phyloP scores from a whole-genome alignment of 2,113 vertebrate species.

The Amphiprion ocellaris region DNA sequence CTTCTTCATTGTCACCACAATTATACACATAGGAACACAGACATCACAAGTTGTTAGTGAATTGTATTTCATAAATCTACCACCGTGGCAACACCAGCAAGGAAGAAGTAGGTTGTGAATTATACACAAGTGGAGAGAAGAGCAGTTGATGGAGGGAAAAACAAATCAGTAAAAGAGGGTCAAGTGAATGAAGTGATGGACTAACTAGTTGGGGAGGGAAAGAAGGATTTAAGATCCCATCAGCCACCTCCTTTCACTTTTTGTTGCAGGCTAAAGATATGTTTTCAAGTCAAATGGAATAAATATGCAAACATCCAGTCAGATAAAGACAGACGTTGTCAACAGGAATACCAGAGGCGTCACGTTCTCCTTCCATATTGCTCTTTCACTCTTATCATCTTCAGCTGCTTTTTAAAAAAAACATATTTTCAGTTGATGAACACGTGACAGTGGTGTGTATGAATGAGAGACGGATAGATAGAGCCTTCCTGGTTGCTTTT shows the following conservation, averaged over 20 bases:
- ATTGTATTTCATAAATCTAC: too few relatives aligned
- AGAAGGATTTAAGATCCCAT: slow-evolving; percentile 45
- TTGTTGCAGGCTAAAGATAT: slow-evolving; percentile 52
- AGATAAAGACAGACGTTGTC: slow-evolving; percentile 59
- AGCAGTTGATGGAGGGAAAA: neutral
- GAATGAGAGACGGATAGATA: slow-evolving; percentile 26
- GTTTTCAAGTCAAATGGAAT: slow-evolving; percentile 41
- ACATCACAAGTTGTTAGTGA: too few relatives aligned
- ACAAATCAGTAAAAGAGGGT: slow-evolving; percentile 13
- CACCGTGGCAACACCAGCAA: neutral
- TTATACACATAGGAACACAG: too few relatives aligned
- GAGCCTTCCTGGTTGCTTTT: slow-evolving; percentile 46
- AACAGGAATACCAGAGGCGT: slow-evolving; percentile 59
- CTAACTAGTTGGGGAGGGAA: neutral
- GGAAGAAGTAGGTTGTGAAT: slow-evolving; percentile 2
- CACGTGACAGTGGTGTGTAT: neutral
- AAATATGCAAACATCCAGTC: slow-evolving; percentile 51
- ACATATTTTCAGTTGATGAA: slow-evolving; percentile 8
- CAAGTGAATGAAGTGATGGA: slow-evolving; percentile 20
- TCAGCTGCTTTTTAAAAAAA: neutral
- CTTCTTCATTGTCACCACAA: too few relatives aligned
- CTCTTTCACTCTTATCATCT: neutral
- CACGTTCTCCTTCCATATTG: slow-evolving; percentile 6
- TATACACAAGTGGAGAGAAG: neutral
- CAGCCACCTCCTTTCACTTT: slow-evolving; percentile 48